Evolutionary conservation across 2,113 vertebrate genomes (phyloP).

Genomic region (Turdus rufiventris): DNA sequence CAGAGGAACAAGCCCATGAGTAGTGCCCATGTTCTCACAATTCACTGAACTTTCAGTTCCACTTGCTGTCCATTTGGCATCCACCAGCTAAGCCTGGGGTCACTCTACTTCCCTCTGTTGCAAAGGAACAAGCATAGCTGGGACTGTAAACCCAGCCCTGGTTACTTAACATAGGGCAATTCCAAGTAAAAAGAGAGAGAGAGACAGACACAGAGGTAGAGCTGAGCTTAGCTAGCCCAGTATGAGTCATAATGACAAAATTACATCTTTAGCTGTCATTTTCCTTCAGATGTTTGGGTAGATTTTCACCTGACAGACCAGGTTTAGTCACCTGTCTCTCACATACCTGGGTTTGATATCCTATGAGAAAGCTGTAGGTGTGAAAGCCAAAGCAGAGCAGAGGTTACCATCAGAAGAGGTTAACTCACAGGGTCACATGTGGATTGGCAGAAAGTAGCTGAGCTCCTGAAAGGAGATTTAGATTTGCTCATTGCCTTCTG

Average conservation of each 20-base stretch:
- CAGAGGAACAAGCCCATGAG: not conserved
- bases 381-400: conserved; percentile 21
- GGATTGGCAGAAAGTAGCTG: not conserved
- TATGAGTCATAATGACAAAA: not conserved
- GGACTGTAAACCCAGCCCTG: not conserved
- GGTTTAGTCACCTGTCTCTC: conserved; percentile 1
- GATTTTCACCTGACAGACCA: conserved; percentile 5
- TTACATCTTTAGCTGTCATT: not conserved
- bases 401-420: not conserved
- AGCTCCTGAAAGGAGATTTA: not conserved
- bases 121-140: not conserved
- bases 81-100: not conserved
- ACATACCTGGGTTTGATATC: not conserved
- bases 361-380: not conserved
- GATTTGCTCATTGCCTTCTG: not conserved
- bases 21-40: not conserved
- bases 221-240: not conserved
- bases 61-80: not conserved
- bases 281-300: not conserved
- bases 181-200: not conserved
- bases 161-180: not conserved
- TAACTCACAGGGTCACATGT: not conserved
- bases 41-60: not conserved
- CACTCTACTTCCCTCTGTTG: not conserved
- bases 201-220: not conserved